phyloP scores from a whole-genome alignment of 2,797 vertebrate genomes.

The Crenuchus spilurus region DNA sequence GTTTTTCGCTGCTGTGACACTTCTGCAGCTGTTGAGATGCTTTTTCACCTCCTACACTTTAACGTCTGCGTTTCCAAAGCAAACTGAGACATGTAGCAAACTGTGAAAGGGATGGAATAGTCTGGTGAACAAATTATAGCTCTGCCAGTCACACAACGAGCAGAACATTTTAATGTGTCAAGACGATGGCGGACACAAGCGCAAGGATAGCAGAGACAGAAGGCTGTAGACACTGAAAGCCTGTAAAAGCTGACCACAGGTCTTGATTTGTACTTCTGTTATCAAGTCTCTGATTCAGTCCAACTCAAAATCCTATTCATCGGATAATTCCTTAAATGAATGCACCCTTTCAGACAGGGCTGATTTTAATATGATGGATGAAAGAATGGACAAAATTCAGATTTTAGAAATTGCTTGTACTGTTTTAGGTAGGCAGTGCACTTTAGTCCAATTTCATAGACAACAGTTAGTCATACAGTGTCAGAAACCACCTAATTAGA shows the following conservation, averaged over 20 bases:
- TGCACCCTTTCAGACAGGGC: too few relatives aligned
- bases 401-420: too few relatives aligned
- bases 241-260: not conserved
- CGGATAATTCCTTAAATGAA: too few relatives aligned
- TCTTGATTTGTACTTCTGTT: too few relatives aligned
- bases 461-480: too few relatives aligned
- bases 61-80: conserved; percentile 20
- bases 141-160: conserved; percentile 1
- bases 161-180: conserved; percentile 23
- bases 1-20: conserved; percentile 4
- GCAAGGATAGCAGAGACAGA: not conserved
- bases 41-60: conserved; percentile 31
- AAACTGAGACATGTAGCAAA: conserved; percentile 2
- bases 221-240: not conserved
- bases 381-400: too few relatives aligned
- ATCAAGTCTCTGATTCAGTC: not conserved
- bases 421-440: too few relatives aligned
- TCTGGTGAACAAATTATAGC: conserved; percentile 21
- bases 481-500: too few relatives aligned
- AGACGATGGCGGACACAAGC: not conserved
- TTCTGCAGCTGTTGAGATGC: not conserved
- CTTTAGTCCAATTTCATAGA: too few relatives aligned
- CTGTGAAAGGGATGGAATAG: not conserved
- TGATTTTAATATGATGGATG: too few relatives aligned
- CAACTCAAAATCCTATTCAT: not conserved